phyloP scores from a whole-genome alignment of 2,113 vertebrate species.

The Corythornis vintsioides region DNA sequence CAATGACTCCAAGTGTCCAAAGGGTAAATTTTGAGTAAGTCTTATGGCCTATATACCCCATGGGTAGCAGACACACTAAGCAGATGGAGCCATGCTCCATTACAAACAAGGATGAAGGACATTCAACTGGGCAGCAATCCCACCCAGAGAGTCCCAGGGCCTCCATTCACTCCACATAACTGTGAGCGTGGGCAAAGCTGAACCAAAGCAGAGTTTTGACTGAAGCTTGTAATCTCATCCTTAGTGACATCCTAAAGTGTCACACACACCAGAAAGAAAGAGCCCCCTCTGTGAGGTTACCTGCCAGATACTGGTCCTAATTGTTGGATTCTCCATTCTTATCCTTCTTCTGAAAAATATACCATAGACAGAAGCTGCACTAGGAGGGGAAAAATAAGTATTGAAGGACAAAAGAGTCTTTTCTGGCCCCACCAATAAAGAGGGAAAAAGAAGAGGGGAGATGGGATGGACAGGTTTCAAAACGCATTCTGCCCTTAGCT shows the following conservation, averaged over 20 bases:
- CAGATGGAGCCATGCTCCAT: not conserved
- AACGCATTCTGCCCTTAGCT: accelerated
- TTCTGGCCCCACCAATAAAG: not conserved
- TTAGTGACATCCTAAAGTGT: not conserved
- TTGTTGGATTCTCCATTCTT: not conserved
- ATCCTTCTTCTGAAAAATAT: not conserved
- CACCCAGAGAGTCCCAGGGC: not conserved
- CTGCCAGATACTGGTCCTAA: not conserved
- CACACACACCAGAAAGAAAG: not conserved
- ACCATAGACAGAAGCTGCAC: not conserved
- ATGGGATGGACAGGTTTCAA: not conserved
- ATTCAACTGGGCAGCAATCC: not conserved
- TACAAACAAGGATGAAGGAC: not conserved
- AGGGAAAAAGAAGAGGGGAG: not conserved
- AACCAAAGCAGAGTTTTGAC: not conserved
- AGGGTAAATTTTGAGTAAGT: not conserved
- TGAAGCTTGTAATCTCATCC: not conserved
- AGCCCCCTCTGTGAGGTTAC: not conserved
- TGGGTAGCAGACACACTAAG: not conserved
- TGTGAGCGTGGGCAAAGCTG: not conserved
- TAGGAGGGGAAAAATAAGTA: not conserved
- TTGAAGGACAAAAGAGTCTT: not conserved
- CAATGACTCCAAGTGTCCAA: accelerated
- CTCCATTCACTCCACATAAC: not conserved
- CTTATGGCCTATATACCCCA: no score